Evolutionary conservation across 1,140 invertebrate genomes (phyloP).

Genomic region (Hyposmocoma kahamanoa): DNA sequence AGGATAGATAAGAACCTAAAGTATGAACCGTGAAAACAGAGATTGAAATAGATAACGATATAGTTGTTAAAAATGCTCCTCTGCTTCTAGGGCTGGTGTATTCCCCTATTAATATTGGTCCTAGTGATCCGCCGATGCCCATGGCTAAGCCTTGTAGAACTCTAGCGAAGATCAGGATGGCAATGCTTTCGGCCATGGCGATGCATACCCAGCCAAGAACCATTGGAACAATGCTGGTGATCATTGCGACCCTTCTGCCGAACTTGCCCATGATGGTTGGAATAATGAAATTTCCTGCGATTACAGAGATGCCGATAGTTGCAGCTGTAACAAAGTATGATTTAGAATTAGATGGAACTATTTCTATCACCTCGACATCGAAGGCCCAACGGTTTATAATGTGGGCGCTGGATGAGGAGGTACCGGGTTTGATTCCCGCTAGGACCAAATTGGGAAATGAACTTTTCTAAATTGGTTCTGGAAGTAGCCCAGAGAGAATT

Average conservation of each 20-base stretch:
- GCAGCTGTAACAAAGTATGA: slow-evolving; percentile 25
- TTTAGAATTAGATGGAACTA: too few species aligned
- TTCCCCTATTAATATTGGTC: slow-evolving; percentile 10
- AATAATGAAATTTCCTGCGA: slow-evolving; percentile 23
- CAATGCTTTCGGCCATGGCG: slow-evolving; percentile 13
- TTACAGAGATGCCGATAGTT: slow-evolving; percentile 17
- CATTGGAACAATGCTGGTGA: slow-evolving; percentile 14
- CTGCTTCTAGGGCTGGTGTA: slow-evolving; percentile 9
- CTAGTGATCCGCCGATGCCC: slow-evolving; percentile 5
- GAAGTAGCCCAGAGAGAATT: too few species aligned
- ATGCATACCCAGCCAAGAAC: slow-evolving; percentile 25
- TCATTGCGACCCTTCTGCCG: slow-evolving; percentile 22
- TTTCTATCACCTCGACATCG: too few species aligned
- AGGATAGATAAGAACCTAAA: slow-evolving; percentile 20
- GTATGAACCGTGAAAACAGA: slow-evolving; percentile 22
- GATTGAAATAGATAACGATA: slow-evolving; percentile 22
- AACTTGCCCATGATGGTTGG: slow-evolving; percentile 22
- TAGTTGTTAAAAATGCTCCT: slow-evolving; percentile 25
- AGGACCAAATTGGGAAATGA: too few species aligned
- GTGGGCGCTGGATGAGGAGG: too few species aligned
- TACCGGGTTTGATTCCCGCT: too few species aligned
- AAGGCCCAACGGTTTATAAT: too few species aligned
- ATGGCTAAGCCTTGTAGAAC: slow-evolving; percentile 11
- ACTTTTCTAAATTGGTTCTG: too few species aligned
- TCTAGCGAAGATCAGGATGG: slow-evolving; percentile 5